Percentiles rank a stretch among this genome's conserved stretches.
Conservation (phyloP, 2,113 vertebrate genomes). For the Dolichallabes microphthalmus region DNA sequence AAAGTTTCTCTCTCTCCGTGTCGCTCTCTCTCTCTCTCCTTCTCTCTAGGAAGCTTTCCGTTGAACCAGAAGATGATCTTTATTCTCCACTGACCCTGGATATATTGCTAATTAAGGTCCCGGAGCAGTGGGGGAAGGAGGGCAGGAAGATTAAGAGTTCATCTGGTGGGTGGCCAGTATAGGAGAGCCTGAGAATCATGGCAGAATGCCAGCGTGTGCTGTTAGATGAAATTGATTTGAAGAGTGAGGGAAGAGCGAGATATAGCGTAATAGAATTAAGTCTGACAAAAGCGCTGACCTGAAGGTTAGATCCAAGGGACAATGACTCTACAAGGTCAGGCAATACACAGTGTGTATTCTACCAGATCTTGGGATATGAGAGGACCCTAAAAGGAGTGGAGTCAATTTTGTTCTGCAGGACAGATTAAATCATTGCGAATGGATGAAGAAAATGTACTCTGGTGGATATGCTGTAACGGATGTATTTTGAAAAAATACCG, state of each 20-base stretch:
- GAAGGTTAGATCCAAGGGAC: constrained; percentile 42
- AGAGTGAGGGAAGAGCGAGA: constrained; percentile 38
- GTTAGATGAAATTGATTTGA: constrained; percentile 52
- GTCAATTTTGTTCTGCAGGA: too few relatives aligned
- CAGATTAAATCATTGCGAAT: background rate
- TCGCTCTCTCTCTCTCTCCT: background rate
- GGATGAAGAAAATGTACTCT: background rate
- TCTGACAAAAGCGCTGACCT: constrained; percentile 53
- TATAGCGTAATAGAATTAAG: constrained; percentile 51
- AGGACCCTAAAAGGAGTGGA: background rate
- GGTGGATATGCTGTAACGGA: background rate
- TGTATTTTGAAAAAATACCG: background rate
- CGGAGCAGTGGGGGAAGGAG: constrained; percentile 38
- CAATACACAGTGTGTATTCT: background rate
- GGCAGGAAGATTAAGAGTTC: constrained; percentile 35
- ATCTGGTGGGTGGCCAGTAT: constrained; percentile 28
- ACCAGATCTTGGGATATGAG: background rate
- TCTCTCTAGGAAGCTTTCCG: constrained; percentile 6
- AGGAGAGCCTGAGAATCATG: constrained; percentile 34
- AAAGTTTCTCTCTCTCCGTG: background rate
- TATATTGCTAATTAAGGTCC: constrained; percentile 41
- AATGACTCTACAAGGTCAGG: constrained; percentile 47
- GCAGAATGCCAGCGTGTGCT: constrained; percentile 43
- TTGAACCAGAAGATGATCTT: constrained; percentile 32
- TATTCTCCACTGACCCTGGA: constrained; percentile 42